Evolutionary conservation across 2,113 vertebrate species (phyloP), one percentile per base, ranked within the genome.

Genomic region (Tursiops truncatus): DNA sequence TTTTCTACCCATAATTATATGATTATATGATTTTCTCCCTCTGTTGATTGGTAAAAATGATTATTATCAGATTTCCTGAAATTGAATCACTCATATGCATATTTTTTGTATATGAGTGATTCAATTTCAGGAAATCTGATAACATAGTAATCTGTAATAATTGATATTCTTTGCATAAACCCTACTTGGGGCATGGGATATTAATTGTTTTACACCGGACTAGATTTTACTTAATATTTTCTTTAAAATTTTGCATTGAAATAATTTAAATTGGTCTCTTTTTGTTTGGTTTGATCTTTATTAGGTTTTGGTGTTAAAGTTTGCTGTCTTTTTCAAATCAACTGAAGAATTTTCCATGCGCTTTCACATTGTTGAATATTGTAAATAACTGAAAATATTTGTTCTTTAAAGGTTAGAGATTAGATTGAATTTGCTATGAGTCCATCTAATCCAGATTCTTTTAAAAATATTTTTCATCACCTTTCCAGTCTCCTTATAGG

Each of bases 301-400:
- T 70, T 90, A 83, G 50, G 18, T 33, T 87, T 82, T 88, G 25
- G 2, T 26, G 36, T 86, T 26, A 76, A 82, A 70, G 26, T 91
- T 96, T 63, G 20, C 13, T 58, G 31, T 79, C 8, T 65, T 88
- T 11, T 65, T 50, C 74, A 67, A 92, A 53, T 89, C 63, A 79
- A 33, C 26, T 36, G 36, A 67, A 63, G 36, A 70, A 79, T 60
- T 65, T 84, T 92, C 41, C n/a, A 31, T 86, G 38, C 36, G 9
- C 12, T 67, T 83, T 92, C 26, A 84, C 47, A 28, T 70, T 74
- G 58, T 80, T 92, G n/a, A 90, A 17, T 95, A 76, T 92, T 88
- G 91, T 79, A 88, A 63, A 44, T 76, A 63, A 23, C 18, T 60
- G 26, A 79, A 71, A 88, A 71, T 88, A 56, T 38, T 36, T 31